These are phyloP conservation scores for Malurus splendens DNA, from an alignment of 2,797 vertebrate species.

Conservation along the genomic window DNA sequence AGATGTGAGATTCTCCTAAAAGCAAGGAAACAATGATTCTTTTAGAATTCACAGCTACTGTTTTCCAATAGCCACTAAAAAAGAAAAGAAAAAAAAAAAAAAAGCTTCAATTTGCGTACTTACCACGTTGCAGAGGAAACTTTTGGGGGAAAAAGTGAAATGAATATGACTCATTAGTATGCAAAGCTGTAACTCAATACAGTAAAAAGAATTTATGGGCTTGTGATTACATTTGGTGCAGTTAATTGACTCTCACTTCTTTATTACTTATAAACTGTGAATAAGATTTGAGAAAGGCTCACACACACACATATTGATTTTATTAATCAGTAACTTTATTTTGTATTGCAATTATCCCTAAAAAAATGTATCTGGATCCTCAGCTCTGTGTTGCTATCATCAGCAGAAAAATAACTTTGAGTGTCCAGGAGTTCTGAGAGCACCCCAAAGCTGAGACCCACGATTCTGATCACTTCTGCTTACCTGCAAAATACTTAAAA, in stretches of 20 bases:
- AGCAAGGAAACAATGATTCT: not conserved
- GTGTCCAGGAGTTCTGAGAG: not conserved
- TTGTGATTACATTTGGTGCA: not conserved
- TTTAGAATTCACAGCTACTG: not conserved
- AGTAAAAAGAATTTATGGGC: not conserved
- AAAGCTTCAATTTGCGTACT: not conserved
- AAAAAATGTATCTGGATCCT: not conserved
- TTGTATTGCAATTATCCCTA: not conserved
- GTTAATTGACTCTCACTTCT: conserved; percentile 21
- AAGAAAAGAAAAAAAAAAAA: too few species aligned
- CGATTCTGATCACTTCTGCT: not conserved
- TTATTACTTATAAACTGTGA: not conserved
- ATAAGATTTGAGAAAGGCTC: not conserved
- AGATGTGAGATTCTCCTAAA: not conserved
- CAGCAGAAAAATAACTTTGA: not conserved
- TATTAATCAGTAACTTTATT: not conserved
- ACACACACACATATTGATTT: not conserved
- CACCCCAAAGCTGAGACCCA: not conserved
- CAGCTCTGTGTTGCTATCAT: not conserved
- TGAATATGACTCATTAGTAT: not conserved
- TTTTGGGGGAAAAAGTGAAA: not conserved
- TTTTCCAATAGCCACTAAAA: not conserved
- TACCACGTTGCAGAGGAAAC: not conserved
- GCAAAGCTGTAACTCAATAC: not conserved
- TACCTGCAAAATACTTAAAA: not conserved